Evolutionary conservation across 2,888 invertebrate species (phyloP), one percentile per base, ranked within the genome.

Genomic region (Lydus trimaculatus): DNA sequence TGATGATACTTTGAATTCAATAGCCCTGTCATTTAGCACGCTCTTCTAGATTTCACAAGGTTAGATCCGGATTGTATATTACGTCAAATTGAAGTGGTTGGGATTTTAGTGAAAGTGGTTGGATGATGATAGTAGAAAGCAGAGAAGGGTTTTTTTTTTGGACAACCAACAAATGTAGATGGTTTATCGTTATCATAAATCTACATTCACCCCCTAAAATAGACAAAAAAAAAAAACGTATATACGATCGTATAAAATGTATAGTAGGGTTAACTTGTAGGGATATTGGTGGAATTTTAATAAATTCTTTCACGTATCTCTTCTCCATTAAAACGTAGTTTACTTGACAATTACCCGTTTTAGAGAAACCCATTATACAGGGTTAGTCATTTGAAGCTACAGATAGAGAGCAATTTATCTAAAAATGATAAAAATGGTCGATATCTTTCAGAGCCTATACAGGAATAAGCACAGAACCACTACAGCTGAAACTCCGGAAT

Each of bases 171-270:
- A 39, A 25, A 25, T 61, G 20, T 36, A 36, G 61, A 25, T 39
- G 36, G 33, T 61, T 61, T 61, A 61, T 36, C 36, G 36, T 33
- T 61, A 61, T 61, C 61, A 36, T 36, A 61, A 61, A 61, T 61
- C 61, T 61, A 36, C 61, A 31, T 36, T 17, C 23, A 61, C 15
- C 61, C 39, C 20, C 23, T 5, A 61, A 31, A n/a, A 33, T 31
- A 39, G 33, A 23, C n/a, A n/a, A n/a, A n/a, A n/a, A n/a, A n/a
- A n/a, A n/a, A n/a, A n/a, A n/a, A n/a, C n/a, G n/a, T n/a, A n/a
- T n/a, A n/a, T n/a, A n/a, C n/a, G n/a, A n/a, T n/a, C n/a, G n/a
- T n/a, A n/a, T n/a, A n/a, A n/a, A 23, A 25, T 56, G 6, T 2
- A 33, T 11, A 33, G 33, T 33, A 5, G 33, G 8, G 33, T 9